Conservation (phyloP, 2,888 invertebrate genomes). For the Tiphia femorata region DNA sequence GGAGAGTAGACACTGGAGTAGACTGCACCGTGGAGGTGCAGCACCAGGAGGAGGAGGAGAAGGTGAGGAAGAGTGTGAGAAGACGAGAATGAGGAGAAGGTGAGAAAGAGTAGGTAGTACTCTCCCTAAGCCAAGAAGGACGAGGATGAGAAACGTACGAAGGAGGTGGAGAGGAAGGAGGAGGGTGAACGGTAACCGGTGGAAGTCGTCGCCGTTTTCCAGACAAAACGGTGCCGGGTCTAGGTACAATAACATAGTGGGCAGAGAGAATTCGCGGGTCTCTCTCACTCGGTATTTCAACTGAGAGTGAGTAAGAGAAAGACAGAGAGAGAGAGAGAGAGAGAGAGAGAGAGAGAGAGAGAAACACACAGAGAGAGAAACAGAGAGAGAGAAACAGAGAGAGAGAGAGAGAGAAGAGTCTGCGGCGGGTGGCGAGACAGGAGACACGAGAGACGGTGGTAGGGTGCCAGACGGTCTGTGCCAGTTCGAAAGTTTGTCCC, state of each 20-base stretch:
- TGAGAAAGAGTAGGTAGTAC: no score
- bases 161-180: not conserved
- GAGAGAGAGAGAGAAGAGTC: no score
- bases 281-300: not conserved
- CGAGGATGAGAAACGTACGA: no score
- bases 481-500: slow-evolving; percentile 67
- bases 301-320: not conserved
- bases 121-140: no score
- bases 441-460: slow-evolving; percentile 36
- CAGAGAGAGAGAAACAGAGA: no score
- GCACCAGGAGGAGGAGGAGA: not conserved
- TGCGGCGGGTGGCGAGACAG: no score
- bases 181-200: not conserved
- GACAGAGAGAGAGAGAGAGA: not conserved
- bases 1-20: slow-evolving; percentile 20
- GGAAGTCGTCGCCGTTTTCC: not conserved
- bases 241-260: slow-evolving; percentile 44
- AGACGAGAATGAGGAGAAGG: no score
- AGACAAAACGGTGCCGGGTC: slow-evolving; percentile 44
- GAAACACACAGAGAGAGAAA: no score
- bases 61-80: not conserved
- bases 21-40: not conserved
- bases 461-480: slow-evolving; percentile 64
- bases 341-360: not conserved
- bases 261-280: slow-evolving; percentile 45